A percentile compares a stretch with the other conserved stretches of the same genome.
These are phyloP conservation scores for Coptodon bakossiorum DNA, from an alignment of 2,113 vertebrate species.

Conservation along the genomic window DNA sequence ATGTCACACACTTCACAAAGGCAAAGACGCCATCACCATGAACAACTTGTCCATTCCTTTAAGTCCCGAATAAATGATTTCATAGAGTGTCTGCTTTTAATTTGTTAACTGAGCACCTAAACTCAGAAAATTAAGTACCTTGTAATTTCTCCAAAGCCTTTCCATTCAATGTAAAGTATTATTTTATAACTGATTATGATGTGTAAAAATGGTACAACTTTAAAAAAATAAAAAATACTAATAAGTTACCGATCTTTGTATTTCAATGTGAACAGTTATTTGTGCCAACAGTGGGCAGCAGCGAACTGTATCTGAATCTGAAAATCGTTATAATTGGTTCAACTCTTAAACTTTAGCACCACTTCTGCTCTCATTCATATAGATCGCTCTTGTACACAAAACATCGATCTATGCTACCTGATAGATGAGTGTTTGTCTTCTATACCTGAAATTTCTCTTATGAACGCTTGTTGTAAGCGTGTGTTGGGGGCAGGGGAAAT, in stretches of 20 bases:
- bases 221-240: neutral
- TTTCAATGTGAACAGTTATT: neutral
- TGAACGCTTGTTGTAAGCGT: neutral
- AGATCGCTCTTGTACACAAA: neutral
- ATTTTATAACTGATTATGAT: neutral
- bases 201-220: neutral
- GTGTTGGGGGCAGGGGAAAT: neutral
- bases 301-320: neutral
- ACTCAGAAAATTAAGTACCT: neutral
- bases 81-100: neutral
- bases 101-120: neutral
- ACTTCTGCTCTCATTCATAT: neutral
- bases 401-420: neutral
- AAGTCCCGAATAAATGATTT: neutral
- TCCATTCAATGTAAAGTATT: neutral
- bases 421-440: neutral
- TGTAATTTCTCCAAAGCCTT: neutral
- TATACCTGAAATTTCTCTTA: neutral
- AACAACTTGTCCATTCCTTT: neutral
- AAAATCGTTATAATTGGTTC: neutral
- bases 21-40: neutral
- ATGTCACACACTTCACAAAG: neutral
- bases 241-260: neutral
- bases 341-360: neutral
- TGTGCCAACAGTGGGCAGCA: constrained; percentile 41